Evolutionary conservation across 1,140 invertebrate genomes (phyloP).

Genomic region (Physella acuta): DNA sequence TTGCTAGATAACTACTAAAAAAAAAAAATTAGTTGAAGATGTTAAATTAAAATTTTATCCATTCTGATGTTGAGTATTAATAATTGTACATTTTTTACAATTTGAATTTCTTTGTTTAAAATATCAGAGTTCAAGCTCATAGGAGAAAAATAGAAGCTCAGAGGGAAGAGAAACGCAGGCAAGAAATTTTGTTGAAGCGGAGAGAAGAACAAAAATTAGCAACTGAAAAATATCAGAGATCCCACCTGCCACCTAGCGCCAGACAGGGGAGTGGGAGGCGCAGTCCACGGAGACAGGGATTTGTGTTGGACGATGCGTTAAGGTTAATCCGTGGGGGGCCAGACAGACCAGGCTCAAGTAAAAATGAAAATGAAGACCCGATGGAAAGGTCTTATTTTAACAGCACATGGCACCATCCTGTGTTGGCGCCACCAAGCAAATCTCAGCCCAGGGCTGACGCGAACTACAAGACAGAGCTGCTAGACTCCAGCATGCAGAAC

Average conservation of each 20-base stretch:
- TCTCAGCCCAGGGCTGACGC: conserved; percentile 22
- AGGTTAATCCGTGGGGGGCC: conserved; percentile 31
- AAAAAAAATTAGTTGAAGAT: not conserved
- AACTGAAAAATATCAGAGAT: conserved; percentile 51
- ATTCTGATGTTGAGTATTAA: too few species aligned
- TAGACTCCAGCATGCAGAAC: conserved; percentile 43
- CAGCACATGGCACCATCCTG: conserved; percentile 22
- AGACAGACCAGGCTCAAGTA: conserved; percentile 3
- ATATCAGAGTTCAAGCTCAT: conserved; percentile 41
- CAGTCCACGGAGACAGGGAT: conserved; percentile 8
- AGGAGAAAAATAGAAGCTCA: conserved; percentile 45
- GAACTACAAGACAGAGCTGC: conserved; percentile 31
- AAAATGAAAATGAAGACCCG: conserved; percentile 26
- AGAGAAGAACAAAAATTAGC: conserved; percentile 46
- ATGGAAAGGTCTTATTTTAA: conserved; percentile 33
- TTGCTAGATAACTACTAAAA: not conserved
- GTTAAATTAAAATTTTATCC: not conserved
- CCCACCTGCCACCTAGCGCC: conserved; percentile 30
- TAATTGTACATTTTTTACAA: not conserved
- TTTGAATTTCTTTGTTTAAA: conserved; percentile 8
- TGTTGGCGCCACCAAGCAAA: conserved; percentile 12
- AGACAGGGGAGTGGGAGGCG: conserved; percentile 16
- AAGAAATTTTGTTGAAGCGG: conserved; percentile 44
- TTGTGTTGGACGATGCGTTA: conserved; percentile 36
- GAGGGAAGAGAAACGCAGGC: conserved; percentile 48